Percentiles rank a stretch among this genome's conserved stretches.
Conservation (phyloP, 2,888 invertebrate species). For the Brachycybe producta region DNA sequence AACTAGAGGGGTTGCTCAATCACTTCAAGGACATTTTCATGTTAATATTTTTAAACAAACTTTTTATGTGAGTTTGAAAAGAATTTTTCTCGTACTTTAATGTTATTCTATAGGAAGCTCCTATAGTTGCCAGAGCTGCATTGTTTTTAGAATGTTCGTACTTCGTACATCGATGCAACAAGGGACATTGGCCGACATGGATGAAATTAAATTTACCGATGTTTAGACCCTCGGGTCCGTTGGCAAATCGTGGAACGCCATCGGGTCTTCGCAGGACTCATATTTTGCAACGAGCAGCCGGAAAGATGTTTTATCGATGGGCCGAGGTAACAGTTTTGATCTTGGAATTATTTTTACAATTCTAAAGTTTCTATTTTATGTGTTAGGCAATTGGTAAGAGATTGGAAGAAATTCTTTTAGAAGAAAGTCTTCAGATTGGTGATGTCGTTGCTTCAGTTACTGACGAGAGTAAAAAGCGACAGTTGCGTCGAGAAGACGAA, state of each 20-base stretch:
- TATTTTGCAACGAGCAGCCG: constrained; percentile 74
- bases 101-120: constrained; percentile 55
- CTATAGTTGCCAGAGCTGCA: constrained; percentile 81
- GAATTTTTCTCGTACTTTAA: no score
- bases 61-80: no score
- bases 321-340: constrained; percentile 53
- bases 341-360: neutral
- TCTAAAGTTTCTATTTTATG: constrained; percentile 4
- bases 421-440: constrained; percentile 29
- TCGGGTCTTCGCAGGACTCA: constrained; percentile 51
- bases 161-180: constrained; percentile 94
- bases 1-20: no score
- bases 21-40: no score
- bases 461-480: constrained; percentile 34
- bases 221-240: constrained; percentile 55
- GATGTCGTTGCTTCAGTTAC: constrained; percentile 31
- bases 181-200: constrained; percentile 98
- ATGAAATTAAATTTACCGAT: constrained; percentile 73
- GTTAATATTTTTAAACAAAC: no score
- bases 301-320: constrained; percentile 96
- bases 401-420: constrained; percentile 74
- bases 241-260: constrained; percentile 36
- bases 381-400: constrained; percentile 64
- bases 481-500: constrained; percentile 38
- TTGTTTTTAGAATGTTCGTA: constrained; percentile 88